Evolutionary conservation across 2,113 vertebrate genomes (phyloP).

Genomic region (Gyps fulvus): DNA sequence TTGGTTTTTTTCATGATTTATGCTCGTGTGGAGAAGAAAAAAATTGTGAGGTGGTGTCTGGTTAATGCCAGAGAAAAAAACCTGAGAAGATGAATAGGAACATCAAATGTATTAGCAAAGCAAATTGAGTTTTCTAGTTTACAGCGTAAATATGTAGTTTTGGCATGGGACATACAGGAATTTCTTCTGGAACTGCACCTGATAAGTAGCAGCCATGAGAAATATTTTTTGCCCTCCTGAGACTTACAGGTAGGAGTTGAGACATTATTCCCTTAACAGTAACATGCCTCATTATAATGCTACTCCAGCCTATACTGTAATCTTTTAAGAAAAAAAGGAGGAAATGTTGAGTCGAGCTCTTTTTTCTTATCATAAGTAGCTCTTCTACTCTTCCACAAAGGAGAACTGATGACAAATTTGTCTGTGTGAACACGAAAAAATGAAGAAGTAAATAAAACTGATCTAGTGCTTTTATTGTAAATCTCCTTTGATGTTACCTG

Average conservation of each 20-base stretch:
- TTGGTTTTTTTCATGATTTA: background rate
- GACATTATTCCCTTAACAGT: background rate
- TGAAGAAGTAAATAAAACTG: background rate
- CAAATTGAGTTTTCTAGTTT: background rate
- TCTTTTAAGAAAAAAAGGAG: background rate
- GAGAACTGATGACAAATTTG: background rate
- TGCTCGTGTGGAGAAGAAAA: background rate
- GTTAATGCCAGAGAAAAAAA: background rate
- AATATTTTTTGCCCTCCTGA: background rate
- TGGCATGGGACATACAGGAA: background rate
- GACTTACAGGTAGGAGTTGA: background rate
- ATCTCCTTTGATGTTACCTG: background rate
- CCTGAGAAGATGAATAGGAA: background rate
- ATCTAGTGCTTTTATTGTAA: background rate
- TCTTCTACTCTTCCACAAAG: background rate
- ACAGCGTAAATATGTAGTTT: background rate
- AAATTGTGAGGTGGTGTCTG: background rate
- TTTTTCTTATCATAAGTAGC: background rate
- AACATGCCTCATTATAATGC: conserved; percentile 2
- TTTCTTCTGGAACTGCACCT: background rate
- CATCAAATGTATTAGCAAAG: background rate
- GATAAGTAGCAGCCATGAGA: background rate
- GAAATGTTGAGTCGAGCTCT: background rate
- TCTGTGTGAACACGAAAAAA: background rate
- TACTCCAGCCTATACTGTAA: background rate